These are phyloP conservation scores for Lagopus leucura DNA, from an alignment of 2,113 vertebrate genomes.

Conservation along the genomic window DNA sequence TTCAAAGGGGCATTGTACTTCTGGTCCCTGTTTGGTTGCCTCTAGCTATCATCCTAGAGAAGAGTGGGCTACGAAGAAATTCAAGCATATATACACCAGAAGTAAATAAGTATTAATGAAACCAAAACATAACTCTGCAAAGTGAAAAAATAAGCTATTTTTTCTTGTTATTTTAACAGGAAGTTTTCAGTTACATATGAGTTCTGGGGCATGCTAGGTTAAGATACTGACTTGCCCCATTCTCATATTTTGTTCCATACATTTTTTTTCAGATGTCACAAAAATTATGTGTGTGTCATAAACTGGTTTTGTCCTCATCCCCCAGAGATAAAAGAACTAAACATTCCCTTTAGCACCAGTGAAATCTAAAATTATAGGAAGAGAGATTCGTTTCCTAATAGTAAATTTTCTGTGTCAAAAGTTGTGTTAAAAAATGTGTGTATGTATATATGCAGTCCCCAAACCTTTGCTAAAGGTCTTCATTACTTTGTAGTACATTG, in stretches of 20 bases:
- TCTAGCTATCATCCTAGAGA: background rate
- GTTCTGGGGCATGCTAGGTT: background rate
- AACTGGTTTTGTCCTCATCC: slow-evolving; percentile 52
- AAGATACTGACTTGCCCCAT: background rate
- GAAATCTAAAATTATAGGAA: slow-evolving; percentile 51
- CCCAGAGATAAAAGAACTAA: slow-evolving; percentile 58
- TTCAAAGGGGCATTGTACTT: background rate
- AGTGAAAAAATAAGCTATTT: accelerated
- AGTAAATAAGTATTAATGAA: background rate
- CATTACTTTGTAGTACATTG: slow-evolving; percentile 32
- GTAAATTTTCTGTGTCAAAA: slow-evolving; percentile 59
- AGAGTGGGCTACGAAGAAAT: background rate
- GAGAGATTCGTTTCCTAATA: slow-evolving; percentile 48
- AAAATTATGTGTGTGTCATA: background rate
- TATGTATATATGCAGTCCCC: slow-evolving; percentile 24
- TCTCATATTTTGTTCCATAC: background rate
- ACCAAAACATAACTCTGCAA: background rate
- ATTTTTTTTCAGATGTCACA: background rate
- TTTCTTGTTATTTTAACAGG: background rate
- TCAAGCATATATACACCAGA: background rate
- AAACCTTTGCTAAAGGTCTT: slow-evolving; percentile 54
- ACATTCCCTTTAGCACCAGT: slow-evolving; percentile 53
- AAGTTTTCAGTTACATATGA: background rate
- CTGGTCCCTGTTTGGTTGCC: background rate
- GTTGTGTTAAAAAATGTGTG: slow-evolving; percentile 4